Conservation (phyloP, 2,888 invertebrate genomes). For the Spicauda simplicius region DNA sequence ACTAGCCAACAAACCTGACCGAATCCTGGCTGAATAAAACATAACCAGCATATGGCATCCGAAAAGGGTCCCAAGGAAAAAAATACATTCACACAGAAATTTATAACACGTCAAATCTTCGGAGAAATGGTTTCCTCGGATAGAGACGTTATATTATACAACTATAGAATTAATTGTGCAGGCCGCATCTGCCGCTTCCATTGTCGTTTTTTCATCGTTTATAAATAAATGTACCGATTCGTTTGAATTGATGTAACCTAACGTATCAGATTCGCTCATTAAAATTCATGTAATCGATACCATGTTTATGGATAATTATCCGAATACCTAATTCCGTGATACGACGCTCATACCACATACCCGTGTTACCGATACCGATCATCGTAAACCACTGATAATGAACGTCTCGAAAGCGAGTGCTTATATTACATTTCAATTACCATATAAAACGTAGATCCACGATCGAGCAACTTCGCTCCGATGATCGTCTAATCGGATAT, state of each 20-base stretch:
- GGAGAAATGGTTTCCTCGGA: slow-evolving; percentile 81
- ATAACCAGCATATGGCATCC: slow-evolving; percentile 61
- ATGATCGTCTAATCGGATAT: slow-evolving; percentile 84
- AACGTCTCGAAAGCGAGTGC: slow-evolving; percentile 68
- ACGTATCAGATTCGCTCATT: slow-evolving; percentile 64
- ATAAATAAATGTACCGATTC: slow-evolving; percentile 37
- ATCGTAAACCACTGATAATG: slow-evolving; percentile 71
- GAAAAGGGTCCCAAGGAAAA: slow-evolving; percentile 54
- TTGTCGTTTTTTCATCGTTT: slow-evolving; percentile 59
- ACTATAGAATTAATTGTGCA: slow-evolving; percentile 80
- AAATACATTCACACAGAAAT: slow-evolving; percentile 71
- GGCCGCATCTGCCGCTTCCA: slow-evolving; percentile 72
- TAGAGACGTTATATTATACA: slow-evolving; percentile 76
- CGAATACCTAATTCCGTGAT: slow-evolving; percentile 56
- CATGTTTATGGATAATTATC: slow-evolving; percentile 64
- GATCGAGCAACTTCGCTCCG: slow-evolving; percentile 70
- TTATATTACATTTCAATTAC: slow-evolving; percentile 83
- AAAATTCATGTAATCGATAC: slow-evolving; percentile 70
- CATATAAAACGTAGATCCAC: slow-evolving; percentile 77
- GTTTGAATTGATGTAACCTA: slow-evolving; percentile 40
- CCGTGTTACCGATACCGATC: slow-evolving; percentile 58
- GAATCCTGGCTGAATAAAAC: slow-evolving; percentile 54
- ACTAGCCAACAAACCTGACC: slow-evolving; percentile 45
- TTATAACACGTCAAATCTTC: slow-evolving; percentile 81
- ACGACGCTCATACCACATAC: slow-evolving; percentile 47